Conservation (phyloP, 2,888 invertebrate genomes). For the Polyommatus iphigenia region DNA sequence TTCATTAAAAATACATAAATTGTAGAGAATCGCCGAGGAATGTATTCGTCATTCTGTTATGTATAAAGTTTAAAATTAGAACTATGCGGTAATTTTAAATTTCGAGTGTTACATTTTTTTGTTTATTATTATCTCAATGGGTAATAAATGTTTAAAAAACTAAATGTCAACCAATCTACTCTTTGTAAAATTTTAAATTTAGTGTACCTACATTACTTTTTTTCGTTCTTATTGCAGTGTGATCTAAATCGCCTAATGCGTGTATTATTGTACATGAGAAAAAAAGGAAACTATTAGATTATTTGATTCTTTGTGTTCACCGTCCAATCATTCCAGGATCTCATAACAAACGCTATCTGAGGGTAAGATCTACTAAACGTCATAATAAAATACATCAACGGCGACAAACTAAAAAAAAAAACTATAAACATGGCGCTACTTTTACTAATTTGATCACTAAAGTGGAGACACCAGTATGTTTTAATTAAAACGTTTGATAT, state of each 20-base stretch:
- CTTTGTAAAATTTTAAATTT: no score
- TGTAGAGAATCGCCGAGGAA: background rate
- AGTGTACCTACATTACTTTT: no score
- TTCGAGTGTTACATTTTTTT: background rate
- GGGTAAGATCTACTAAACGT: background rate
- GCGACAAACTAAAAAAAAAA: background rate
- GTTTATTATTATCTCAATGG: background rate
- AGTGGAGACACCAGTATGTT: background rate
- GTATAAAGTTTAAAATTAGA: background rate
- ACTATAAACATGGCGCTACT: background rate
- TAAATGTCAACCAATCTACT: background rate
- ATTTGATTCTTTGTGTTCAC: background rate
- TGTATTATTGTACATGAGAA: no score
- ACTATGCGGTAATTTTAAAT: background rate
- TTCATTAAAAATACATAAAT: conserved; percentile 19
- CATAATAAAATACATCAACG: conserved; percentile 12
- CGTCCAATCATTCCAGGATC: background rate
- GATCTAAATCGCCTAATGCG: no score
- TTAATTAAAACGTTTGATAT: background rate
- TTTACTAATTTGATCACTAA: background rate
- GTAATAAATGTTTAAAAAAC: no score
- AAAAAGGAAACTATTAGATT: background rate
- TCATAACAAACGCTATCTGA: background rate
- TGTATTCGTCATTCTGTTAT: background rate
- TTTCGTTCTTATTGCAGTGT: no score